Evolutionary conservation across 1,140 invertebrate genomes (phyloP).

Genomic region (Drosophila equinoxialis): DNA sequence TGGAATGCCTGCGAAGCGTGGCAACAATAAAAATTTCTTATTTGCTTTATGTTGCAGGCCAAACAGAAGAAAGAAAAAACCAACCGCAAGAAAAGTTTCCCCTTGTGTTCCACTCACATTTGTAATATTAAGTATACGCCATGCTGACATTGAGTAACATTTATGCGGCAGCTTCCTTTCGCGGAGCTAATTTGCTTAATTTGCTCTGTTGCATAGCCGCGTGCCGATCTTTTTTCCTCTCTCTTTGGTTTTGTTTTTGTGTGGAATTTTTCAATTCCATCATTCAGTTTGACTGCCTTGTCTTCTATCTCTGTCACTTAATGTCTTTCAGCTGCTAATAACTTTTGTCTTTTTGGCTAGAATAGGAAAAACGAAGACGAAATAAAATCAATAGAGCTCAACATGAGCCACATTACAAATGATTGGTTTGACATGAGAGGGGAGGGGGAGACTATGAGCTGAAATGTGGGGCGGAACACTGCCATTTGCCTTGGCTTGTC

Average conservation of each 20-base stretch:
- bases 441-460: neutral
- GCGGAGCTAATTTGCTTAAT: neutral
- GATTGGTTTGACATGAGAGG: conserved; percentile 33
- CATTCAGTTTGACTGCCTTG: neutral
- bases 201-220: conserved; percentile 9
- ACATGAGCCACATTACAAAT: conserved; percentile 27
- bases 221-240: neutral
- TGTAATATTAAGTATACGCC: conserved; percentile 58
- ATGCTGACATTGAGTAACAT: conserved; percentile 18
- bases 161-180: conserved; percentile 2
- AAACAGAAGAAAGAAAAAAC: conserved; percentile 1
- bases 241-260: too few relatives aligned
- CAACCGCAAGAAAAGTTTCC: neutral
- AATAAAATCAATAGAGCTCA: conserved; percentile 52
- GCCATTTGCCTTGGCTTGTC: conserved; percentile 34
- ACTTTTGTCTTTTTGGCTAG: conserved; percentile 39
- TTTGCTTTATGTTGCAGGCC: conserved; percentile 40
- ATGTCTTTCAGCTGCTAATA: conserved; percentile 43
- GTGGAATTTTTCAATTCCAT: conserved; percentile 14
- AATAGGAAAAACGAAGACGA: neutral
- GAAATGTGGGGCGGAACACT: neutral
- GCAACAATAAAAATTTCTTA: conserved; percentile 17
- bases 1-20: conserved; percentile 10
- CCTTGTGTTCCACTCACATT: conserved; percentile 26
- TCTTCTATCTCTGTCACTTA: conserved; percentile 17